Conservation (phyloP, 2,888 invertebrate genomes). For the Cataglyphis rosenhaueri region DNA sequence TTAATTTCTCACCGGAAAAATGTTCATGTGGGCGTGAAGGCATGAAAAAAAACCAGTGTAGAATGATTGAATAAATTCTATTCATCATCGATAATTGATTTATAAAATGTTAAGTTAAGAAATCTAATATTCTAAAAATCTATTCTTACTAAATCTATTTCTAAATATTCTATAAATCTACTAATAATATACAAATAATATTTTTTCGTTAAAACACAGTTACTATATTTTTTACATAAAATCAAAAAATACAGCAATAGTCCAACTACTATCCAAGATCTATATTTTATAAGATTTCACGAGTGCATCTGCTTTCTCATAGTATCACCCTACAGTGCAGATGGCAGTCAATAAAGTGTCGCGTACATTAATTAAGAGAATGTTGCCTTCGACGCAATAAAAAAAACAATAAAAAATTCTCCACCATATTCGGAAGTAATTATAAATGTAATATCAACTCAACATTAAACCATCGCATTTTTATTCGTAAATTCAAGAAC, state of each 20-base stretch:
- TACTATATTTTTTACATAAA: slow-evolving; percentile 57
- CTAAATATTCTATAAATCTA: not conserved
- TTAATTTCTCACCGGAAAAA: slow-evolving; percentile 62
- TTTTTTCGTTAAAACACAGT: slow-evolving; percentile 28
- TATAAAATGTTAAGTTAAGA: slow-evolving; percentile 58
- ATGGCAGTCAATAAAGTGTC: slow-evolving; percentile 55
- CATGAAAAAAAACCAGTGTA: slow-evolving; percentile 56
- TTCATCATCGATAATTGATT: slow-evolving; percentile 42
- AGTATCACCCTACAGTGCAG: slow-evolving; percentile 65
- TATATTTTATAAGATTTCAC: slow-evolving; percentile 77
- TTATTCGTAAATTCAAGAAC: not conserved
- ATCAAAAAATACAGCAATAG: slow-evolving; percentile 57
- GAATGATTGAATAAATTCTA: slow-evolving; percentile 44
- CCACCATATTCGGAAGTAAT: not conserved
- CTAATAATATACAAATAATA: slow-evolving; percentile 26
- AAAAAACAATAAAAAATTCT: not conserved
- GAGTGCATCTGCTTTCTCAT: slow-evolving; percentile 76
- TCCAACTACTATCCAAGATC: slow-evolving; percentile 56
- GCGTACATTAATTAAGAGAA: not conserved
- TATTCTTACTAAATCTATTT: too few relatives aligned
- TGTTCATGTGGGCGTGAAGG: slow-evolving; percentile 65
- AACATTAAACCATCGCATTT: not conserved
- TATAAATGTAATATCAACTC: not conserved
- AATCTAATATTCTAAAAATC: slow-evolving; percentile 41
- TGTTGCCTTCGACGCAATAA: not conserved